Evolutionary conservation across 2,113 vertebrate genomes (phyloP).

Genomic region (Laterallus jamaicensis): DNA sequence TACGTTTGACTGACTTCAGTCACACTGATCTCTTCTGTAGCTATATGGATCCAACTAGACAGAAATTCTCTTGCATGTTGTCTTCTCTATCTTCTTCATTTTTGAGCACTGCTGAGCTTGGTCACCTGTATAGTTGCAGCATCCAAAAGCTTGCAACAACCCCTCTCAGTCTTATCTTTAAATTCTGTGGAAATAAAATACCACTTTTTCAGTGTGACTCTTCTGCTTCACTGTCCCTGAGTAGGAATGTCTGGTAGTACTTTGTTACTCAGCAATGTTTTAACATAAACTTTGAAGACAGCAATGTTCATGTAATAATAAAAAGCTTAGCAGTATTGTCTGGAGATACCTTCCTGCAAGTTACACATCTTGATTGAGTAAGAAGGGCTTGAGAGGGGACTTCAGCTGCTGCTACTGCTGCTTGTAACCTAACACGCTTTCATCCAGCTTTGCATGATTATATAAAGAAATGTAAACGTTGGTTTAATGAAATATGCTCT

Average conservation of each 20-base stretch:
- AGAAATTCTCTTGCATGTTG: constrained; percentile 69
- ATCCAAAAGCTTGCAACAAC: constrained; percentile 51
- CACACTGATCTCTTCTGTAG: not conserved
- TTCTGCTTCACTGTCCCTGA: not conserved
- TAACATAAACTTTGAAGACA: not conserved
- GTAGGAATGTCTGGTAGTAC: not conserved
- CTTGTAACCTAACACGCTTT: constrained; percentile 40
- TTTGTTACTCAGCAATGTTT: not conserved
- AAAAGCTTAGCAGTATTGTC: not conserved
- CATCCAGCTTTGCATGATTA: constrained; percentile 76
- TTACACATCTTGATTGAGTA: not conserved
- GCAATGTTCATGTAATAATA: not conserved
- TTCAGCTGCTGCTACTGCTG: constrained; percentile 52
- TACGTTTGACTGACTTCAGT: not conserved
- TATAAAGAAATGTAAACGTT: constrained; percentile 57
- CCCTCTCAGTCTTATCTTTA: constrained; percentile 75
- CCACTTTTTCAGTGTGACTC: not conserved
- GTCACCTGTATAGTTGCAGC: constrained; percentile 59
- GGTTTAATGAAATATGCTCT: constrained; percentile 52
- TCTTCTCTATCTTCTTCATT: constrained; percentile 62
- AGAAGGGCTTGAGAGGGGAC: constrained; percentile 75
- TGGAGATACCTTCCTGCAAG: not conserved
- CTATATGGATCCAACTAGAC: not conserved
- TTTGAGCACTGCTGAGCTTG: constrained; percentile 53
- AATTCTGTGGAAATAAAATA: not conserved